Evolutionary conservation across 2,888 invertebrate genomes (phyloP).

Genomic region (Drosophila tripunctata): DNA sequence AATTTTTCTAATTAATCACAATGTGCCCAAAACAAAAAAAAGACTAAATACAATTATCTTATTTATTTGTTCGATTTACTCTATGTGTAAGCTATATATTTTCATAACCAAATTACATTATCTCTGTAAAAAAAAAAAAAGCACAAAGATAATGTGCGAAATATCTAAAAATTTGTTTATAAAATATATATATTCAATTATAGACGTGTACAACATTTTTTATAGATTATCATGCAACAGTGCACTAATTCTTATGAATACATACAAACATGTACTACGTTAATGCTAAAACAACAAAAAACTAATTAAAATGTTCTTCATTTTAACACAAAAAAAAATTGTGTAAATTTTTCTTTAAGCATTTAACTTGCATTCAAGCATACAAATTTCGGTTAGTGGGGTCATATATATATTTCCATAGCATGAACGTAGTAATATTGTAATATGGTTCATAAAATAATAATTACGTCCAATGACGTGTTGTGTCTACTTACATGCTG

Average conservation of each 20-base stretch:
- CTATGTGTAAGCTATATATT: background rate
- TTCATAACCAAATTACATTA: background rate
- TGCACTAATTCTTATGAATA: background rate
- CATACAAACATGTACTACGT: conserved; percentile 4
- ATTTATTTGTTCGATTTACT: too few relatives aligned
- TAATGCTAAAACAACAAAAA: too few relatives aligned
- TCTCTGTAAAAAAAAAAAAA: too few relatives aligned
- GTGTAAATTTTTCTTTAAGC: too few relatives aligned
- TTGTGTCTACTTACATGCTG: conserved; percentile 76
- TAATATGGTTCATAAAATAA: conserved; percentile 16
- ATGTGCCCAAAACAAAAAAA: too few relatives aligned
- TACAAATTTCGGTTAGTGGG: too few relatives aligned
- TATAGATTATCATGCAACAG: conserved; percentile 8
- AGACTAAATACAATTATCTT: too few relatives aligned
- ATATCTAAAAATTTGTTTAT: background rate
- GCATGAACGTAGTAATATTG: conserved; percentile 24
- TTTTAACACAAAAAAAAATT: too few relatives aligned
- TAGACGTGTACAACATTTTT: background rate
- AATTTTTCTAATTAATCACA: too few relatives aligned
- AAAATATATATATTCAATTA: background rate
- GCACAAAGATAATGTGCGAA: background rate
- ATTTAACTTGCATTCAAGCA: background rate
- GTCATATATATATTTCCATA: background rate
- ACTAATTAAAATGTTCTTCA: background rate
- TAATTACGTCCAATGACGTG: conserved; percentile 35